These are phyloP conservation scores for Sphaeramia orbicularis DNA, from an alignment of 2,797 vertebrate species.

Conservation along the genomic window DNA sequence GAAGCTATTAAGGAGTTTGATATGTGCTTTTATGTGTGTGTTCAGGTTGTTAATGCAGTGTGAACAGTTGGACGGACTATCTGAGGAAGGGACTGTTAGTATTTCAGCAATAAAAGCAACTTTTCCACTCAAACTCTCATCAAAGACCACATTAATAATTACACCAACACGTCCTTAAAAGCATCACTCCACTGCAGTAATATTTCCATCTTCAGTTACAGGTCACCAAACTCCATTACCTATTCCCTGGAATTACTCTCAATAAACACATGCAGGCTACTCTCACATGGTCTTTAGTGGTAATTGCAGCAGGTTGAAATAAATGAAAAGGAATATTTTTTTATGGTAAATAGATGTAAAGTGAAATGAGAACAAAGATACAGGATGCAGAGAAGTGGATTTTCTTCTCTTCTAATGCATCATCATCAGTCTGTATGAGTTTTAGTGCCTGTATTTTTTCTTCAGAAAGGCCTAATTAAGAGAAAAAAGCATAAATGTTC, in stretches of 20 bases:
- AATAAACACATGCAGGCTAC: not conserved
- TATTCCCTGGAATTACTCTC: conserved; percentile 4
- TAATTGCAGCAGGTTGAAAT: conserved; percentile 20
- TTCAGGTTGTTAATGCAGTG: not conserved
- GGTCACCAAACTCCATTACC: conserved; percentile 16
- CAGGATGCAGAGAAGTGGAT: not conserved
- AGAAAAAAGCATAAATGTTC: no score
- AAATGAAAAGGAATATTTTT: conserved; percentile 6
- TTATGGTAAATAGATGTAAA: not conserved
- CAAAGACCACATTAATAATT: conserved; percentile 7
- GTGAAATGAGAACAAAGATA: not conserved
- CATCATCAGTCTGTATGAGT: no score
- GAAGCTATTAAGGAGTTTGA: not conserved
- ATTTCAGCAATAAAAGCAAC: conserved; percentile 12
- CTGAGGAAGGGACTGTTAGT: not conserved
- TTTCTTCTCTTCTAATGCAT: no score
- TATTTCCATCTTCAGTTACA: conserved; percentile 18
- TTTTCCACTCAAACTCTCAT: not conserved
- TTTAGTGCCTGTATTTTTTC: no score
- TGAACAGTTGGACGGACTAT: not conserved
- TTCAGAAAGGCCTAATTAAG: no score
- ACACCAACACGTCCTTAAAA: conserved; percentile 29
- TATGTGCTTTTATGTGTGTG: not conserved
- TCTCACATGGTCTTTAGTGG: conserved; percentile 1
- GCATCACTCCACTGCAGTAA: conserved; percentile 16